Evolutionary conservation across 2,797 vertebrate species (phyloP).

Genomic region (Dromococcyx pavoninus): DNA sequence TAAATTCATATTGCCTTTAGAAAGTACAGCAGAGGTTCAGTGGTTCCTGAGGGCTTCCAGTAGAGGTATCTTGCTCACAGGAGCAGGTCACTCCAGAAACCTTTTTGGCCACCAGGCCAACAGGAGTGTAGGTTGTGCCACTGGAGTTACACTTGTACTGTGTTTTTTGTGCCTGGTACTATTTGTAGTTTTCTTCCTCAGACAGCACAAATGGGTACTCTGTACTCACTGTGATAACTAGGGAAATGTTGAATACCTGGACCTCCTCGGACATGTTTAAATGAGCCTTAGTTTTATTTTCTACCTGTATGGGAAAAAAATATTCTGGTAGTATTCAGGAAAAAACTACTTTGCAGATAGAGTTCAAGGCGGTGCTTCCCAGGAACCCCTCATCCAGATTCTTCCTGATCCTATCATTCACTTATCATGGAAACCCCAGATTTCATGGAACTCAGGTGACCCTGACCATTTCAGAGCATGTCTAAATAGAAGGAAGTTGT

Average conservation of each 20-base stretch:
- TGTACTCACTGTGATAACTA: not conserved
- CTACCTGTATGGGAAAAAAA: not conserved
- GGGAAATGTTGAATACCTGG: not conserved
- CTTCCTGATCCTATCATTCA: not conserved
- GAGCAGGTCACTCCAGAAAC: not conserved
- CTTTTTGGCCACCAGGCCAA: not conserved
- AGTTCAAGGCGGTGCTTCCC: not conserved
- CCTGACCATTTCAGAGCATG: not conserved
- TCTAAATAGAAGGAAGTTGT: slow-evolving; percentile 39
- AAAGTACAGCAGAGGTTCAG: not conserved
- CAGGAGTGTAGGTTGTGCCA: not conserved
- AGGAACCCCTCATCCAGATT: not conserved
- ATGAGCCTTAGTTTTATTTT: not conserved
- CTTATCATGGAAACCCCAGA: not conserved
- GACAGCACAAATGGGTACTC: not conserved
- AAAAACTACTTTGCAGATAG: not conserved
- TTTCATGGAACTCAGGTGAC: slow-evolving; percentile 16
- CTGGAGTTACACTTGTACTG: not conserved
- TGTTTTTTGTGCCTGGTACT: not conserved
- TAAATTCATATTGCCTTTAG: not conserved
- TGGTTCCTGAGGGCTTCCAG: not conserved
- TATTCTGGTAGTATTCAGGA: not conserved
- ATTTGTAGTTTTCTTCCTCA: not conserved
- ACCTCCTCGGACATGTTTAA: not conserved
- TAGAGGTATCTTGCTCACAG: not conserved